phyloP scores from a whole-genome alignment of 1,140 invertebrate species.

The Leptonema lineaticorne region DNA sequence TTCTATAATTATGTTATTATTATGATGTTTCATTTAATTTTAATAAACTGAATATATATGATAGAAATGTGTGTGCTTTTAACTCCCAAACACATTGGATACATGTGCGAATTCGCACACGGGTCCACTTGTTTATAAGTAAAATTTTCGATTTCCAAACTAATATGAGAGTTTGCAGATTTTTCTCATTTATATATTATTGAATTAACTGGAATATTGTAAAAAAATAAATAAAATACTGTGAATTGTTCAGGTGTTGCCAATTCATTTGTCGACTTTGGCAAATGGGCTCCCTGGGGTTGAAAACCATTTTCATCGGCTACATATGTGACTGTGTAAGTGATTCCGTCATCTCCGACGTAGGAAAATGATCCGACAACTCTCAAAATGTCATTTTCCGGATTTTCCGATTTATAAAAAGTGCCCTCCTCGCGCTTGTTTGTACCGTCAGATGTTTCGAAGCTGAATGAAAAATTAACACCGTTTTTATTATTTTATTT shows the following conservation, averaged over 20 bases:
- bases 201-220: too few species aligned
- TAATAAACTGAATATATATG: too few species aligned
- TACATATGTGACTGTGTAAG: conserved; percentile 65
- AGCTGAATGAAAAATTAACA: too few species aligned
- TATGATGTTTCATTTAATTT: too few species aligned
- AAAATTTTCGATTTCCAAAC: too few species aligned
- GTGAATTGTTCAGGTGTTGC: not conserved
- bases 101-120: too few species aligned
- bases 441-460: conserved; percentile 53
- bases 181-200: not conserved
- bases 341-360: conserved; percentile 59
- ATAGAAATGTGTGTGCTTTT: too few species aligned
- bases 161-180: not conserved
- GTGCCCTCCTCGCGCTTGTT: conserved; percentile 51
- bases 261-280: not conserved
- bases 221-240: not conserved
- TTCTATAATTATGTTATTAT: too few species aligned
- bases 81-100: too few species aligned
- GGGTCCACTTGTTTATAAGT: too few species aligned
- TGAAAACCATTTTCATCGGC: conserved; percentile 77
- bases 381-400: conserved; percentile 48
- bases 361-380: conserved; percentile 58
- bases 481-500: too few species aligned
- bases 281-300: conserved; percentile 58
- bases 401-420: conserved; percentile 55